Evolutionary conservation across 1,140 invertebrate species (phyloP).

Genomic region (Bradynema listronoti): DNA sequence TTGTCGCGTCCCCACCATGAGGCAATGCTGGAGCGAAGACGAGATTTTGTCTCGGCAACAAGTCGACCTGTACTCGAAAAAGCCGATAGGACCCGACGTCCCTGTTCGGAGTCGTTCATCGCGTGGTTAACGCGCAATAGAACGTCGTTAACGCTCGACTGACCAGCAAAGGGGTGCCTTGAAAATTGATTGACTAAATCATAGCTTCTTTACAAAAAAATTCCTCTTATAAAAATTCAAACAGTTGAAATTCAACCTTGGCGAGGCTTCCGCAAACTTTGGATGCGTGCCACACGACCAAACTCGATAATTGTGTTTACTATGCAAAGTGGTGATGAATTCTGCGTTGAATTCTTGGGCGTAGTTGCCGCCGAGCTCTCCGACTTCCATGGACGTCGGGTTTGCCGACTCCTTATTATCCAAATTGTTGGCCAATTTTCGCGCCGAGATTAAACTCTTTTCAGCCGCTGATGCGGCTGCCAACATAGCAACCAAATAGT

Average conservation of each 20-base stretch:
- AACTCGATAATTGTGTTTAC: constrained; percentile 77
- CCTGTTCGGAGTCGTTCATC: constrained; percentile 85
- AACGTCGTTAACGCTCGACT: constrained; percentile 85
- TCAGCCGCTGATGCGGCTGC: constrained; percentile 47
- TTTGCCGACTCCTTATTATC: constrained; percentile 9
- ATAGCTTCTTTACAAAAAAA: constrained; percentile 10
- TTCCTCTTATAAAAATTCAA: constrained; percentile 7
- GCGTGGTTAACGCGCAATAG: constrained; percentile 81
- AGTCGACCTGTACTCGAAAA: constrained; percentile 80
- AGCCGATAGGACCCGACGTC: constrained; percentile 83
- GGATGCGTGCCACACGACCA: constrained; percentile 66
- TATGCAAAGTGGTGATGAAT: constrained; percentile 77
- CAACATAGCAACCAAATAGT: constrained; percentile 79
- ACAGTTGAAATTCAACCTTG: constrained; percentile 50
- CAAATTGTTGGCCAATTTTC: too few relatives aligned
- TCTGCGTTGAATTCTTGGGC: constrained; percentile 78
- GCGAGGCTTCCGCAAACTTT: constrained; percentile 56
- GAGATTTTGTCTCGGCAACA: constrained; percentile 75
- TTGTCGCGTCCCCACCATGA: constrained; percentile 24
- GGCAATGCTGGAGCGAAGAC: constrained; percentile 48
- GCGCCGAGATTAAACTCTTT: too few relatives aligned
- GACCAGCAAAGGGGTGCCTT: constrained; percentile 80
- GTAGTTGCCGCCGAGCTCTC: too few relatives aligned
- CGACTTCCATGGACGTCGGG: too few relatives aligned
- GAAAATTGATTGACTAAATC: constrained; percentile 2